Percentiles rank a stretch among this genome's conserved stretches.
Evolutionary conservation across 2,888 invertebrate genomes (phyloP).

Genomic region (Perdita meconis): DNA sequence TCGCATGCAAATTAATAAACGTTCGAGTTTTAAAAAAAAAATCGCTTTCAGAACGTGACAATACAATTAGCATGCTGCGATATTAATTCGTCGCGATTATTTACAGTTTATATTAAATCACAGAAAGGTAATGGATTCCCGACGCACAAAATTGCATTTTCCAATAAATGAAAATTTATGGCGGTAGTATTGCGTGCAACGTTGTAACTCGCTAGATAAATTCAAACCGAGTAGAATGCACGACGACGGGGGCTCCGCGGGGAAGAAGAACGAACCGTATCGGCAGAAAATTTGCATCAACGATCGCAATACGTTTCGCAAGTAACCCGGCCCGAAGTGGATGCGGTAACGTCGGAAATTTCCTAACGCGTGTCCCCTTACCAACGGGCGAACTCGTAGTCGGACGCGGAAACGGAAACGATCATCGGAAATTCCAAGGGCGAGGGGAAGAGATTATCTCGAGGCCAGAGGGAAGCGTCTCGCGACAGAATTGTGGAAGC

Average conservation of each 20-base stretch:
- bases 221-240: no score
- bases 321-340: not conserved
- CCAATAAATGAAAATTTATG: not conserved
- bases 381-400: slow-evolving; percentile 25
- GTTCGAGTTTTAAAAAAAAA: not conserved
- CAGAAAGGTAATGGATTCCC: not conserved
- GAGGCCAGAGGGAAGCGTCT: slow-evolving; percentile 46
- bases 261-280: no score
- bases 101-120: slow-evolving; percentile 10
- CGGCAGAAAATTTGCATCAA: no score
- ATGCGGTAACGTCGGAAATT: slow-evolving; percentile 18
- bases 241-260: no score
- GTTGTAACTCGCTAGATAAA: no score
- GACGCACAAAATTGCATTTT: not conserved
- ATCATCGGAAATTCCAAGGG: slow-evolving; percentile 58
- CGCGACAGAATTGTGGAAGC: slow-evolving; percentile 47
- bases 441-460: slow-evolving; percentile 54
- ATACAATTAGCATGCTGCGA: slow-evolving; percentile 24
- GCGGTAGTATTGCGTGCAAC: no score
- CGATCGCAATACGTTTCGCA: slow-evolving; percentile 8
- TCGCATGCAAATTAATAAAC: not conserved
- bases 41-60: no score
- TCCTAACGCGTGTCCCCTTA: slow-evolving; percentile 21
- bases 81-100: slow-evolving; percentile 7
- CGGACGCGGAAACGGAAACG: slow-evolving; percentile 50